These are phyloP conservation scores for Odontocolon sp. DNA, from an alignment of 2,888 invertebrate genomes.

Conservation along the genomic window DNA sequence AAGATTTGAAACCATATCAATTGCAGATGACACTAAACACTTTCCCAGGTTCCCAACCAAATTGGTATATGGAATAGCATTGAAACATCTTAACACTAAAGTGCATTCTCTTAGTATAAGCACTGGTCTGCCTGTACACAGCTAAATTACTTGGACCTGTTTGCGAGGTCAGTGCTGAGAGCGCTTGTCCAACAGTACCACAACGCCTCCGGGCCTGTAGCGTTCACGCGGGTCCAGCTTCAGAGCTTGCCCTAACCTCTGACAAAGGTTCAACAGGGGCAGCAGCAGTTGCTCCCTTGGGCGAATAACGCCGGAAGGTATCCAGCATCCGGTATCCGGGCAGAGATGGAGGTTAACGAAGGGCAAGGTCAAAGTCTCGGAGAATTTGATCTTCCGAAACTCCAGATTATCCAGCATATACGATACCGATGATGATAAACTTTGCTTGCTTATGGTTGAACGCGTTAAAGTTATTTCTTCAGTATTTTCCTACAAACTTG, in stretches of 20 bases:
- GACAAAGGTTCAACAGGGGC: constrained; percentile 23
- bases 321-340: constrained; percentile 7
- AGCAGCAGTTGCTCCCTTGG: constrained; percentile 25
- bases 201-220: constrained; percentile 49
- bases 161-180: constrained; percentile 40
- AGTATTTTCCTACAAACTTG: too few relatives aligned
- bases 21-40: too few relatives aligned
- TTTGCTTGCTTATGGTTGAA: too few relatives aligned
- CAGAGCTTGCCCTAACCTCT: constrained; percentile 24
- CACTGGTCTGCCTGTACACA: not conserved
- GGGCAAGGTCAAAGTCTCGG: constrained; percentile 65
- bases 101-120: not conserved
- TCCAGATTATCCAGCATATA: not conserved
- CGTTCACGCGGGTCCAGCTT: constrained; percentile 51
- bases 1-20: too few relatives aligned
- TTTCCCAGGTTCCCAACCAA: too few relatives aligned
- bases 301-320: not conserved
- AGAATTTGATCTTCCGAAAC: not conserved
- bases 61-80: not conserved
- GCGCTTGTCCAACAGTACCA: constrained; percentile 38
- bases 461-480: too few relatives aligned
- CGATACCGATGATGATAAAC: too few relatives aligned
- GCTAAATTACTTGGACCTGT: constrained; percentile 53
- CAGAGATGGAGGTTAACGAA: constrained; percentile 59
- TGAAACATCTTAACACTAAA: not conserved